Percentiles rank a stretch among this genome's conserved stretches.
Conservation (phyloP, 2,113 vertebrate species). For the Pygoscelis antarcticus region DNA sequence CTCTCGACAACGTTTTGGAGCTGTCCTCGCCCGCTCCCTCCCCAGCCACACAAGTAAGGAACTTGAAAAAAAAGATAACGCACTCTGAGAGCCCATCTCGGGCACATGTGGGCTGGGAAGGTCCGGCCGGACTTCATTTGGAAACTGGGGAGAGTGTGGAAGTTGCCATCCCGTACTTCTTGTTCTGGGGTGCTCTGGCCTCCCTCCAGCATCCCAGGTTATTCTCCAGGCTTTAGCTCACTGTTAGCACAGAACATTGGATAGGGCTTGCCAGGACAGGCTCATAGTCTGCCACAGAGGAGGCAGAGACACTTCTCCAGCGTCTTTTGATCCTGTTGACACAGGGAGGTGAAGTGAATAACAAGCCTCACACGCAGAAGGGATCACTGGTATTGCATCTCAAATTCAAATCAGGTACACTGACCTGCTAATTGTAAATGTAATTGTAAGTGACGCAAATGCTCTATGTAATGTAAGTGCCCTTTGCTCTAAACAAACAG, state of each 20-base stretch:
- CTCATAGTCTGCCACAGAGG: not conserved
- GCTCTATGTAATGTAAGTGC: not conserved
- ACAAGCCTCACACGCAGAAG: not conserved
- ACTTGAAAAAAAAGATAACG: accelerated
- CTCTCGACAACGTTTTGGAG: conserved; percentile 45
- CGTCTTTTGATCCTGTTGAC: not conserved
- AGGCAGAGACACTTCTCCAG: not conserved
- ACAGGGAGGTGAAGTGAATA: not conserved
- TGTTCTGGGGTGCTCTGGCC: not conserved
- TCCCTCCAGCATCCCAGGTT: not conserved
- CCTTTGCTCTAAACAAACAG: conserved; percentile 54
- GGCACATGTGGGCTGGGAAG: not conserved
- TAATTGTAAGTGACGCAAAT: conserved; percentile 27
- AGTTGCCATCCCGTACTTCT: not conserved
- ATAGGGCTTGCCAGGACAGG: not conserved
- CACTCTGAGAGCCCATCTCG: not conserved
- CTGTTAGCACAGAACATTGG: accelerated
- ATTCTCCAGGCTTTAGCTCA: not conserved
- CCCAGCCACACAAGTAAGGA: conserved; percentile 72
- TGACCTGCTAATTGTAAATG: not conserved
- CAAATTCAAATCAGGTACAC: not conserved
- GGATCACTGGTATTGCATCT: not conserved
- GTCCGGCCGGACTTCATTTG: not conserved
- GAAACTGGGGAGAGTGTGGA: not conserved
- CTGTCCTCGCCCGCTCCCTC: conserved; percentile 67